Base-by-base conservation (phyloP, 1,140 invertebrate species). In the Phthorimaea operculella region DNA sequence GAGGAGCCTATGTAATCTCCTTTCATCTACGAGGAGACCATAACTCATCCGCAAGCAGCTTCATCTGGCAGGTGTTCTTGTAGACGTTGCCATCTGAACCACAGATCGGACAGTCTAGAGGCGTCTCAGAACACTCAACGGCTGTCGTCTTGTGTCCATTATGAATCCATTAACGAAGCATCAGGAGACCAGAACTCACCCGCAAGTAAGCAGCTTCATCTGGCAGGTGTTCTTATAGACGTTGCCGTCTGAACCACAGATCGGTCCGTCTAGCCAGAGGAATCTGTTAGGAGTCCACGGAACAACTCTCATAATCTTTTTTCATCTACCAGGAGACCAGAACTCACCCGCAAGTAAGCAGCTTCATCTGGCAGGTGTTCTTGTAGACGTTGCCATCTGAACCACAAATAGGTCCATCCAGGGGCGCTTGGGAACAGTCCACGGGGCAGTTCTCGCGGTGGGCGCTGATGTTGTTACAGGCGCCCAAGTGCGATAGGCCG, bases 51-150 rank as follows among this genome's bases (percentile, higher is more conserved):
- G n/a, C n/a, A n/a, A n/a, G n/a, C n/a, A n/a, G n/a, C n/a, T n/a
- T n/a, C n/a, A n/a, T n/a, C n/a, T n/a, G n/a, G n/a, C n/a, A n/a
- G n/a, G n/a, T n/a, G 79, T 89, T 96, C 90, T 89, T 90, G 83
- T 98, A 98, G 58, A 95, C 94, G 72, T 95, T 95, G 63, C 95
- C 94, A 76, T 98, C 94, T 36, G 93, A 96, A 34, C 94, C 96
- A 81, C 96, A 98, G 57, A 94, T 91, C 11, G 93, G 93, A 74
- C 94, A 90, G 51, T 93, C 86, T n/a, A n/a, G n/a, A n/a, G n/a
- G n/a, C n/a, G n/a, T n/a, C n/a, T n/a, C n/a, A n/a, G n/a, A n/a
- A n/a, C n/a, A 34, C n/a, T n/a, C n/a, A n/a, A n/a, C n/a, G n/a
- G n/a, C n/a, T n/a, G n/a, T n/a, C n/a, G n/a, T n/a, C n/a, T n/a